Percentiles rank a stretch among this genome's conserved stretches.
Evolutionary conservation across 2,797 vertebrate species (phyloP).

Genomic region (Alauda arvensis): DNA sequence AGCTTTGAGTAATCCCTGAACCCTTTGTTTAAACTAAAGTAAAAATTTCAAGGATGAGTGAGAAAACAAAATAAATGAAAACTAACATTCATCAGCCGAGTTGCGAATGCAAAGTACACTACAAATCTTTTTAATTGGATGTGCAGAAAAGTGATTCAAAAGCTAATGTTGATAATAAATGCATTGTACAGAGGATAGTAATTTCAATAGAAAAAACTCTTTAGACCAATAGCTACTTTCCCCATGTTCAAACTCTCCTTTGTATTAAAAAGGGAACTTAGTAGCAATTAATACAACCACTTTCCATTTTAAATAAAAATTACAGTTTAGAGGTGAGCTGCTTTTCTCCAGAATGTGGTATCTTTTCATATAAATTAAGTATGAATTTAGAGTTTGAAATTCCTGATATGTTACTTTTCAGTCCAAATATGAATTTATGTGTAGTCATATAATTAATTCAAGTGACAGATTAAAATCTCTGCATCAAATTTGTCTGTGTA

Average conservation of each 20-base stretch:
- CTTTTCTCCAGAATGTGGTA: neutral
- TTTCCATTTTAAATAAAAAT: neutral
- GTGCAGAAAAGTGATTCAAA: neutral
- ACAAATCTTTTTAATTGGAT: neutral
- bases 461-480: neutral
- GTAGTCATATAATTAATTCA: neutral
- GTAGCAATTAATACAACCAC: neutral
- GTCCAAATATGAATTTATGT: neutral
- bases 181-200: neutral
- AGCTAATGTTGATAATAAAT: neutral
- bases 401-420: neutral
- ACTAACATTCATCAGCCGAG: neutral
- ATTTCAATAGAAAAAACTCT: neutral
- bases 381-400: neutral
- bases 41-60: slow-evolving; percentile 20
- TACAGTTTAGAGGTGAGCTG: neutral
- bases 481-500: neutral
- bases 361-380: neutral
- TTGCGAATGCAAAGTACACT: neutral
- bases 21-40: slow-evolving; percentile 3
- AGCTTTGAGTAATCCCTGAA: neutral
- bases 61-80: slow-evolving; percentile 30
- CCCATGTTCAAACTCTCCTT: neutral
- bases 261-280: neutral
- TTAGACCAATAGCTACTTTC: neutral